Conservation (phyloP, 2,888 invertebrate genomes). For the Strigamia crassipes region DNA sequence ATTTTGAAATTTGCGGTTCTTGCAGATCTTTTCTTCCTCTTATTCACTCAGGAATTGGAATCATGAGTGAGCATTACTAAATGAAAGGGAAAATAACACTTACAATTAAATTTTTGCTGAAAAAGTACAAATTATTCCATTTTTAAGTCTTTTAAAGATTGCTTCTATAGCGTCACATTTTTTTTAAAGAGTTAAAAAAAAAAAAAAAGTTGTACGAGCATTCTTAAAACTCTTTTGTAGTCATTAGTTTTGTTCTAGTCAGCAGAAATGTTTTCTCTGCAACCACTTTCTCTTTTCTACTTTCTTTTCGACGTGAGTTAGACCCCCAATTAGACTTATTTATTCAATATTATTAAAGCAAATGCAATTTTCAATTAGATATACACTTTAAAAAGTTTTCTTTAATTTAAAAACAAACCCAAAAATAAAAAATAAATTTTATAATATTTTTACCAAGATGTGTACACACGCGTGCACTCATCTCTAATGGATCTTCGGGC, state of each 20-base stretch:
- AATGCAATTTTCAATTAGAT: background rate
- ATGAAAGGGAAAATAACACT: conserved; percentile 20
- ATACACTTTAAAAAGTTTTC: background rate
- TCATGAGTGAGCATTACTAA: conserved; percentile 6
- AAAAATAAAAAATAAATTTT: no score
- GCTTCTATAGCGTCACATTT: background rate
- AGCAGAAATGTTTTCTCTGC: conserved; percentile 2
- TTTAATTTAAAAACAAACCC: background rate
- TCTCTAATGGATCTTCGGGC: conserved; percentile 26
- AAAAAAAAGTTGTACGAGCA: background rate
- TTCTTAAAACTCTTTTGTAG: background rate
- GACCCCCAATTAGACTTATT: background rate
- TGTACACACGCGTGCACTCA: conserved; percentile 28
- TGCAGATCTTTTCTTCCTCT: background rate
- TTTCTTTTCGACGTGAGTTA: background rate
- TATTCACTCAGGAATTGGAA: background rate
- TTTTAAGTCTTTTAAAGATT: background rate
- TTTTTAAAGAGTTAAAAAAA: background rate
- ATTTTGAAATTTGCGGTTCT: background rate
- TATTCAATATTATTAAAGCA: background rate
- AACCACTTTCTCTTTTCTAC: background rate
- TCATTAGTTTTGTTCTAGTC: background rate
- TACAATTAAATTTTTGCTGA: conserved; percentile 17
- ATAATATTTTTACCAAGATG: background rate
- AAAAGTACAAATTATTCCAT: background rate